Percentiles rank a stretch among this genome's conserved stretches.
Conservation (phyloP, 2,113 vertebrate species). For the Tachycineta bicolor region DNA sequence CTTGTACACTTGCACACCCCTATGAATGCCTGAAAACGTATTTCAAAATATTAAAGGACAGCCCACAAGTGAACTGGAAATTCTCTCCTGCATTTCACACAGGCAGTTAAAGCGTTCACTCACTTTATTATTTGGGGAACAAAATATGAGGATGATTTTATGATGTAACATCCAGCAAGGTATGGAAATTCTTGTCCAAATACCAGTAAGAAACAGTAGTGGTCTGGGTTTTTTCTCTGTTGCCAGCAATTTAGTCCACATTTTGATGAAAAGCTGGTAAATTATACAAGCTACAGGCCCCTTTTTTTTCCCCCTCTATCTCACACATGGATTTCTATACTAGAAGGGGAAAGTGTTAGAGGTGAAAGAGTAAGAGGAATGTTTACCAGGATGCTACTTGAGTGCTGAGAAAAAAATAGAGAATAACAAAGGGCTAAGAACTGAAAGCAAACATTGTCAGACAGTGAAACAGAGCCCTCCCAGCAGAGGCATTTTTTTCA, state of each 20-base stretch:
- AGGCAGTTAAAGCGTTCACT: accelerated
- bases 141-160: not conserved
- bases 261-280: not conserved
- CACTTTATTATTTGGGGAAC: not conserved
- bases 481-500: not conserved
- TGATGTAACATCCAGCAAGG: not conserved
- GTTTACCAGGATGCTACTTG: not conserved
- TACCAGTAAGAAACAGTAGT: not conserved
- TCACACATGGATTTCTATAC: not conserved
- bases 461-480: not conserved
- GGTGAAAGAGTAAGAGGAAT: not conserved
- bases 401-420: not conserved
- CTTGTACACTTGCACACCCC: not conserved
- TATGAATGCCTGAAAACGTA: not conserved
- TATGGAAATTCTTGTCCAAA: not conserved
- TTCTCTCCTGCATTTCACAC: not conserved
- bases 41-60: not conserved
- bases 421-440: not conserved
- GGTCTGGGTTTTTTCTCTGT: not conserved
- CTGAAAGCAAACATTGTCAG: not conserved
- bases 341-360: not conserved
- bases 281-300: not conserved
- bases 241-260: not conserved
- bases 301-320: not conserved
- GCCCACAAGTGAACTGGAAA: not conserved